Conservation (phyloP, 2,797 vertebrate species). For the Hyperoplus lanceolatus region DNA sequence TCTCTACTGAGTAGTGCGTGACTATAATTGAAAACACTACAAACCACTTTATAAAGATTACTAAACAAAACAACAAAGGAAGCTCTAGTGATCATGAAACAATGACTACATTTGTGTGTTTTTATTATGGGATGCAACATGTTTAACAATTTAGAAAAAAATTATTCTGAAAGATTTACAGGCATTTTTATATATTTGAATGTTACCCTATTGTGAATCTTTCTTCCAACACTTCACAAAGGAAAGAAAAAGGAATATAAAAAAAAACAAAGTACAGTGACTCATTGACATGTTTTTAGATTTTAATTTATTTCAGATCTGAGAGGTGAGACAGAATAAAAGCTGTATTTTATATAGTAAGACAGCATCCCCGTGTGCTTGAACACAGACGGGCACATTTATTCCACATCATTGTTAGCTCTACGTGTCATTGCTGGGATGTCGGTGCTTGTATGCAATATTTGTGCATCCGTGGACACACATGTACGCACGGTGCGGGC, state of each 20-base stretch:
- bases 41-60: not conserved
- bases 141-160: too few relatives aligned
- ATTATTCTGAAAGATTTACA: not conserved
- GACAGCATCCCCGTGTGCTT: constrained; percentile 4
- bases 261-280: constrained; percentile 14
- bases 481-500: constrained; percentile 30
- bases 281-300: constrained; percentile 3
- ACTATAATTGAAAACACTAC: too few relatives aligned
- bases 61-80: constrained; percentile 3
- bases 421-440: constrained; percentile 15
- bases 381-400: constrained; percentile 30
- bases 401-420: constrained; percentile 50
- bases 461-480: constrained; percentile 30
- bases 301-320: constrained; percentile 64
- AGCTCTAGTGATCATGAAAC: too few relatives aligned
- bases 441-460: constrained; percentile 19
- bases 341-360: constrained; percentile 19
- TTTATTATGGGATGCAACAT: too few relatives aligned
- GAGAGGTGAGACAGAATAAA: constrained; percentile 22
- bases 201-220: not conserved
- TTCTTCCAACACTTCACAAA: not conserved
- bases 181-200: not conserved
- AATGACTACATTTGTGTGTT: too few relatives aligned
- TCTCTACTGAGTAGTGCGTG: too few relatives aligned
- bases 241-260: not conserved